phyloP scores from a whole-genome alignment of 2,888 invertebrate genomes.

The Eilema caniola region DNA sequence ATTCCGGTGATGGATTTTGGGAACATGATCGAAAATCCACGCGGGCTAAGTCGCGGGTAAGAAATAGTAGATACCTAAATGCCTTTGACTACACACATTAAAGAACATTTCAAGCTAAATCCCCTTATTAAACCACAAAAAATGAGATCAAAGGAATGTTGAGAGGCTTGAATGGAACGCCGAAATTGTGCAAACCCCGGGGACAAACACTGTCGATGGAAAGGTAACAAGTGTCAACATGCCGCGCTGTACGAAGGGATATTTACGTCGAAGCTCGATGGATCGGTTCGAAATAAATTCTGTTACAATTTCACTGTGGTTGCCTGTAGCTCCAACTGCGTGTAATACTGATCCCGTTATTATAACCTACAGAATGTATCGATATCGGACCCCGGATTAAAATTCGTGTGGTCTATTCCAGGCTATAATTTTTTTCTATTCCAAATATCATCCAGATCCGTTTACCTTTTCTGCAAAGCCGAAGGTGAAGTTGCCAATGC shows the following conservation, averaged over 20 bases:
- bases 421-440: neutral
- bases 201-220: slow-evolving; percentile 29
- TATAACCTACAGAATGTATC: too few species aligned
- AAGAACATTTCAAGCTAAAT: slow-evolving; percentile 26
- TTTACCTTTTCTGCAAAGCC: too few species aligned
- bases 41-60: too few species aligned
- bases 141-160: slow-evolving; percentile 35
- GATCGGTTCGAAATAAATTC: slow-evolving; percentile 10
- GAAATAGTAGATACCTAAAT: neutral
- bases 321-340: neutral
- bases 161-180: slow-evolving; percentile 34
- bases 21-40: too few species aligned
- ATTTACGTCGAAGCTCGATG: slow-evolving; percentile 1
- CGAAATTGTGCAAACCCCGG: slow-evolving; percentile 37
- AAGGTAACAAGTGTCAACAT: slow-evolving; percentile 34
- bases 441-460: neutral
- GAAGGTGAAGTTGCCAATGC: too few species aligned
- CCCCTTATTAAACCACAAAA: slow-evolving; percentile 29
- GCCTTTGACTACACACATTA: neutral
- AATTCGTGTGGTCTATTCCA: neutral
- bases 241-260: slow-evolving; percentile 11
- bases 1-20: too few species aligned
- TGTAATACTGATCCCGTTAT: neutral
- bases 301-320: neutral
- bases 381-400: too few species aligned